Base-by-base conservation (phyloP, 2,888 invertebrate species). In the Poecilus cupreus region DNA sequence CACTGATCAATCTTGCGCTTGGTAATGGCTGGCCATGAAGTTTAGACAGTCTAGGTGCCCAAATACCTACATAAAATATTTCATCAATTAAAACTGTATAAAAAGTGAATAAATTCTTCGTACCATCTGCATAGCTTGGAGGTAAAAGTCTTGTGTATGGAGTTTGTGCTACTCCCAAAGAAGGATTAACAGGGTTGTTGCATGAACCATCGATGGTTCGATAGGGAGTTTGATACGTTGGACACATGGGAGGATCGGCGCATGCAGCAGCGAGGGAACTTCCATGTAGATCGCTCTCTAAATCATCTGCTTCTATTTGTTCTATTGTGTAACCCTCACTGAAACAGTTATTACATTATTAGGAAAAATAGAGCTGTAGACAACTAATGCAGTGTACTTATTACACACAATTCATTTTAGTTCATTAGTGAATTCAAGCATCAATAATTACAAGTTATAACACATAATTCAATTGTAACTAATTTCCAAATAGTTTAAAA, bases 131-230 rank as follows among this genome's bases (percentile, higher is more conserved):
- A 84, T 94, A 94, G 79, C 91, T 92, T 0, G 94, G 94, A 0
- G 94, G 93, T 22, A 94, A 87, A 0, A 95, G 88, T 83, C 94
- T 91, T 83, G 93, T 91, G 86, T 91, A 94, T 0, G 93, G 92
- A 18, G 93, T 92, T 70, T 92, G 89, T 6, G 92, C 91, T 16
- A 93, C 91, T 2, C 97, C 97, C 94, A 95, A 95, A 11, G 91
- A 91, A 0, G 94, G 91, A 82, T 92, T 89, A 4, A 90, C 88
- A 0, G 91, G 88, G 88, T 97, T 97, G 88, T 97, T 97, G 87
- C 97, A 98, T 10, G 94, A 93, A 0, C 97, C 97, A 86, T 96
- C 95, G 18, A 94, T 89, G 1, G 92, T 92, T 78, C 97, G 91
- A 88, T 94, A 96, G 77, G 91, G 92, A 10, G 86, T 88, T 0